These are phyloP conservation scores for Tetramorium alpestre DNA, from an alignment of 1,140 invertebrate species.

Conservation along the genomic window DNA sequence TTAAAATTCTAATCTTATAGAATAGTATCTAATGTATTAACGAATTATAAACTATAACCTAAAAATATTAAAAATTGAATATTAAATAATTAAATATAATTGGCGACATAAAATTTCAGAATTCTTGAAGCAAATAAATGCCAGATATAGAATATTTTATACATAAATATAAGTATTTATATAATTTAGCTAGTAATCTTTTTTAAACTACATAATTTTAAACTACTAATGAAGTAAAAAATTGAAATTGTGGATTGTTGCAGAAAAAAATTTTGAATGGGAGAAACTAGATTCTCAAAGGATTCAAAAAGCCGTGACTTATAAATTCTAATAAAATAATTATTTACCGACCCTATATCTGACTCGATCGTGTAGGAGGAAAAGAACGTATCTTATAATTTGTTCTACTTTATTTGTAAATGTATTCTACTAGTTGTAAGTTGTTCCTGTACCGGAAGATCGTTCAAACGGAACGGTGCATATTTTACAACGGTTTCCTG, in stretches of 20 bases:
- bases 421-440: conserved; percentile 28
- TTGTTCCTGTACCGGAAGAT: conserved; percentile 50
- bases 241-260: not conserved
- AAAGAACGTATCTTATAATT: conserved; percentile 28
- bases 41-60: not conserved
- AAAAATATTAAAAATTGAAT: not conserved
- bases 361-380: not conserved
- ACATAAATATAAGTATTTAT: not conserved
- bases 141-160: not conserved
- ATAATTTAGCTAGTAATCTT: not conserved
- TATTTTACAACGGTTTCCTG: conserved; percentile 15
- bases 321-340: not conserved
- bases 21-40: not conserved
- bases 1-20: no score
- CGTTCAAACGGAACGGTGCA: conserved; percentile 30
- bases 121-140: not conserved
- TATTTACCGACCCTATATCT: not conserved
- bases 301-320: not conserved
- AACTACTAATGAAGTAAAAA: not conserved
- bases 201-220: not conserved
- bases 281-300: not conserved
- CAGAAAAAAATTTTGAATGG: not conserved
- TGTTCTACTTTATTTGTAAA: conserved; percentile 46
- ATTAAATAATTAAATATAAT: not conserved
- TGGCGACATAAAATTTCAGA: not conserved